These are phyloP conservation scores for Dynastes tityus DNA, from an alignment of 2,888 invertebrate species.

Conservation along the genomic window DNA sequence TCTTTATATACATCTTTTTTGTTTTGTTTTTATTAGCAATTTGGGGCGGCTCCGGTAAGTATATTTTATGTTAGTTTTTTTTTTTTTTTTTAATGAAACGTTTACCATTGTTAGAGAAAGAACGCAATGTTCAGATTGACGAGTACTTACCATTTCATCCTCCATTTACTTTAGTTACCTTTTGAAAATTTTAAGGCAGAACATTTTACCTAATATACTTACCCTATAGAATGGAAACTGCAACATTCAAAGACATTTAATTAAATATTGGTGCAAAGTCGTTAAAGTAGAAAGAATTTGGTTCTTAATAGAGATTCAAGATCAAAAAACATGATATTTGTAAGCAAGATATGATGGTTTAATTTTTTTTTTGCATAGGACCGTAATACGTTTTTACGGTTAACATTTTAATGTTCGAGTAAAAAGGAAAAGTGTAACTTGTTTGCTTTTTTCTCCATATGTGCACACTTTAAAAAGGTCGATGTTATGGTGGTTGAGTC, in stretches of 20 bases:
- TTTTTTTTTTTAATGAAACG: not conserved
- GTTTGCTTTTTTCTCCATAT: too few relatives aligned
- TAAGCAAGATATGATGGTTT: too few relatives aligned
- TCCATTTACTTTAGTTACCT: not conserved
- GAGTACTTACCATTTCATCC: not conserved
- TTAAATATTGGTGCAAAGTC: constrained; percentile 28
- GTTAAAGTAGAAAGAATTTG: constrained; percentile 11
- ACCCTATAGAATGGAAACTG: constrained; percentile 27
- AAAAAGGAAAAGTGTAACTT: too few relatives aligned
- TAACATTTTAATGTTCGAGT: not conserved
- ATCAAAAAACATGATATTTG: too few relatives aligned
- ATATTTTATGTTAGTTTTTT: constrained; percentile 55
- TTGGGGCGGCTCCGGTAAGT: constrained; percentile 61
- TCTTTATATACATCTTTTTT: not conserved
- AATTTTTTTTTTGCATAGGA: too few relatives aligned
- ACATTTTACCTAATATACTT: not conserved
- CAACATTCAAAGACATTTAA: constrained; percentile 32
- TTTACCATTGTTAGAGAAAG: constrained; percentile 14
- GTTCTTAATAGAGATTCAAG: too few relatives aligned
- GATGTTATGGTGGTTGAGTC: too few relatives aligned
- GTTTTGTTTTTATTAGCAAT: constrained; percentile 15
- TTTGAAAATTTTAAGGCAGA: not conserved
- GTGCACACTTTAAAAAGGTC: too few relatives aligned
- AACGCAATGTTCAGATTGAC: not conserved
- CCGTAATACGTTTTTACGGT: not conserved